Base-by-base conservation (phyloP, 1,140 invertebrate genomes). In the Pteromalus puparum region DNA sequence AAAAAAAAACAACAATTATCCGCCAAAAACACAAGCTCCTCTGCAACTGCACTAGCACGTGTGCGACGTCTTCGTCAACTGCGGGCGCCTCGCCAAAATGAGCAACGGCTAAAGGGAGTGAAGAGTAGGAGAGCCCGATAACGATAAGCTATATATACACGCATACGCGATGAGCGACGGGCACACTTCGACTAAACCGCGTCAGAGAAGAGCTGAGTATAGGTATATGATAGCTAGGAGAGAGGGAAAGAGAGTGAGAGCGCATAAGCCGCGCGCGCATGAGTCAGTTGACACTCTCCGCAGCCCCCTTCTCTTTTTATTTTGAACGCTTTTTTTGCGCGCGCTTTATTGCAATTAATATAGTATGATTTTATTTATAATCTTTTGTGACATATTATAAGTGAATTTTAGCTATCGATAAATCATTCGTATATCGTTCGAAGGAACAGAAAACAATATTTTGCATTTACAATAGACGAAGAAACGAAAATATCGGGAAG, bases 131-230 rank as follows among this genome's bases (percentile, higher is more conserved):
- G 15, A 21, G 18, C 18, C 48, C 53, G 53, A 61, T 61, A 61
- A 61, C 53, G 53, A 61, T 61, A 61, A 61, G 53, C 21, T 61
- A n/a, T 61, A 53, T 53, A 10, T 48, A 48, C 15, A 9, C 15
- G 15, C 18, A 53, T 70, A 18, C 67, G 67, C 65, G 34, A 53
- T 12, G n/a, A 21, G 72, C 38, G 28, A 34, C 72, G 72, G 65
- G 30, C 21, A 68, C 77, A 67, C 30, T 79, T 79, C 61, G 77
- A 79, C 77, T 79, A 65, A 79, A 65, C 77, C 61, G 67, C 67
- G 42, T n/a, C 6, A 21, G 53, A 61, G 53, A 61, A 42, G 53
- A 61, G 53, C 6, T 4, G 18, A n/a, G 21, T 61, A 21, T n/a
- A 61, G 53, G 53, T n/a, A n/a, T 21, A n/a, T 7, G 0, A 61